A percentile compares a stretch with the other conserved stretches of the same genome.
Conservation (phyloP, 2,797 vertebrate species). For the Neoniphon sammara region DNA sequence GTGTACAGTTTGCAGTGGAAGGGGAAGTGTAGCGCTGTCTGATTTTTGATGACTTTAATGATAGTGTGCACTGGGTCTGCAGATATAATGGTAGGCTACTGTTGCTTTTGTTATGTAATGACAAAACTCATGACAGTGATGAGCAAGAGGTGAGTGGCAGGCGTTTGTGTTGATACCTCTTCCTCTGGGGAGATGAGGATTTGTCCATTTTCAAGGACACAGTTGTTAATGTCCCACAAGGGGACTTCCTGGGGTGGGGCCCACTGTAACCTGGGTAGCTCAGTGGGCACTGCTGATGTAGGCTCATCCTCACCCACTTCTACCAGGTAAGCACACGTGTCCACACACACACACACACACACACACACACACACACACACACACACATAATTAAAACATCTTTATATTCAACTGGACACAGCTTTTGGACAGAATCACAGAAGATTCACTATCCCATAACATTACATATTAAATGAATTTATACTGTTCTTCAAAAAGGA, state of each 20-base stretch:
- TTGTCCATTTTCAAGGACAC: slow-evolving; percentile 87
- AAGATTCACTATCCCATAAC: background rate
- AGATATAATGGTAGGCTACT: too few relatives aligned
- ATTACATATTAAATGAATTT: background rate
- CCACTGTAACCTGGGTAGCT: slow-evolving; percentile 73
- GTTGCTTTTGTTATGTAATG: background rate
- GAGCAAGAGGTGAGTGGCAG: background rate
- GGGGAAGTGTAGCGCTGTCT: background rate
- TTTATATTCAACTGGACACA: background rate
- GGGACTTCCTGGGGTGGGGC: slow-evolving; percentile 81
- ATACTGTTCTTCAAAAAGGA: background rate
- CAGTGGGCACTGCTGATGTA: slow-evolving; percentile 27
- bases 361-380: slow-evolving; percentile 7
- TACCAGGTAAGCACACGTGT: slow-evolving; percentile 29
- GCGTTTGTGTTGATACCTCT: slow-evolving; percentile 81
- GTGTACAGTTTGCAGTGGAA: background rate
- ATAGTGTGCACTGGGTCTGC: background rate
- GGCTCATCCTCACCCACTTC: slow-evolving; percentile 42
- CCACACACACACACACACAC: background rate
- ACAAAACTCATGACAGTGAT: background rate
- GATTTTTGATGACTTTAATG: background rate
- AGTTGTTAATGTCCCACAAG: slow-evolving; percentile 90
- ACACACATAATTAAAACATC: too few relatives aligned
- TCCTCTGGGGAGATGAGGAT: slow-evolving; percentile 88
- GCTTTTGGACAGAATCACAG: too few relatives aligned